phyloP scores from a whole-genome alignment of 2,113 vertebrate genomes.

The Astur gentilis region DNA sequence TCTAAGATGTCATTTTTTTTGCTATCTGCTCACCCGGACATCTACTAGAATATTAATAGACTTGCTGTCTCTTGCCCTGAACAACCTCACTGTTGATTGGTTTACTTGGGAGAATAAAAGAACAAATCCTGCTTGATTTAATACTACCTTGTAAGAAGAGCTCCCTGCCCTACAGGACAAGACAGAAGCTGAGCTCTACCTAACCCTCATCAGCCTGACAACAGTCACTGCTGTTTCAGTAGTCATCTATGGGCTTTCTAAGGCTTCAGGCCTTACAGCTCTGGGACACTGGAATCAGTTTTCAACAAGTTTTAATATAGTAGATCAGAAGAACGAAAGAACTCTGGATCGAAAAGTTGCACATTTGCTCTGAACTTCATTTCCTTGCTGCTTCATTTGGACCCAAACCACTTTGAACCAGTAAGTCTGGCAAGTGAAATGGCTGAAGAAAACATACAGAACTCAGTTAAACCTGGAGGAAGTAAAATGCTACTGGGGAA shows the following conservation, averaged over 20 bases:
- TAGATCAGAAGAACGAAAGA: neutral
- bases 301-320: neutral
- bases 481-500: neutral
- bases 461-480: neutral
- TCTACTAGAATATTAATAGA: neutral
- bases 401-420: neutral
- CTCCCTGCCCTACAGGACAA: neutral
- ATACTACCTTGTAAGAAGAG: neutral
- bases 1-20: neutral
- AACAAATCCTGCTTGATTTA: neutral
- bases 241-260: neutral
- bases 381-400: neutral
- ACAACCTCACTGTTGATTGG: neutral
- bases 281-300: neutral
- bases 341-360: neutral
- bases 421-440: neutral
- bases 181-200: neutral
- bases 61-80: neutral
- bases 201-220: neutral
- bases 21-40: neutral
- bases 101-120: neutral
- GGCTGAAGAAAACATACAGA: neutral
- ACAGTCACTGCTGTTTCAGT: neutral
- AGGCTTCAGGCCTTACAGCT: neutral
- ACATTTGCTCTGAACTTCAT: neutral